Conservation (phyloP, 2,113 vertebrate species). For the Silurus meridionalis region DNA sequence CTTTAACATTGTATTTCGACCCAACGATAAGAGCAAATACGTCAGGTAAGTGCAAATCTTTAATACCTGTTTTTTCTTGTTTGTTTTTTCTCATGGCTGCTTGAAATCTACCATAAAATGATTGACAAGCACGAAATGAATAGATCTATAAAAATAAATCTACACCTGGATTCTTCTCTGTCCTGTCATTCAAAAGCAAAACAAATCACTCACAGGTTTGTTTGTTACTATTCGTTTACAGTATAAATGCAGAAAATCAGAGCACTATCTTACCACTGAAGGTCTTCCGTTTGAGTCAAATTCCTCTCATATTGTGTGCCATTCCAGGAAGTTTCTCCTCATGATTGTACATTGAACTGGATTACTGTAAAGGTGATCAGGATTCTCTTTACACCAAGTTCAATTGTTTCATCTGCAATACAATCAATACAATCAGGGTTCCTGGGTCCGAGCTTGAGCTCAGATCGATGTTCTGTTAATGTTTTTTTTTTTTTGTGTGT, state of each 20-base stretch:
- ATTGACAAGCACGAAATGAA: no score
- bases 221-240: background rate
- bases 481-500: no score
- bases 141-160: no score
- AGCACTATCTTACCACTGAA: background rate
- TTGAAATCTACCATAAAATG: background rate
- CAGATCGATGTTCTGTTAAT: no score
- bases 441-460: background rate
- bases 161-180: no score
- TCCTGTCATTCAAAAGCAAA: background rate
- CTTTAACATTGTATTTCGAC: background rate
- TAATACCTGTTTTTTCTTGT: background rate
- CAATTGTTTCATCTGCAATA: no score
- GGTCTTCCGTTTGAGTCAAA: no score
- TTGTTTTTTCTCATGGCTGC: background rate
- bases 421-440: background rate
- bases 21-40: background rate
- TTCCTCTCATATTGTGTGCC: background rate
- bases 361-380: background rate
- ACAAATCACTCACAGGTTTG: background rate
- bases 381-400: background rate
- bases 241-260: no score
- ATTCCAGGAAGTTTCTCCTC: background rate
- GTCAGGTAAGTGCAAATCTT: constrained; percentile 14
- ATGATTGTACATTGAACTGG: background rate